Base-by-base conservation (phyloP, 2,888 invertebrate genomes). In the Brachyopa scutellaris region DNA sequence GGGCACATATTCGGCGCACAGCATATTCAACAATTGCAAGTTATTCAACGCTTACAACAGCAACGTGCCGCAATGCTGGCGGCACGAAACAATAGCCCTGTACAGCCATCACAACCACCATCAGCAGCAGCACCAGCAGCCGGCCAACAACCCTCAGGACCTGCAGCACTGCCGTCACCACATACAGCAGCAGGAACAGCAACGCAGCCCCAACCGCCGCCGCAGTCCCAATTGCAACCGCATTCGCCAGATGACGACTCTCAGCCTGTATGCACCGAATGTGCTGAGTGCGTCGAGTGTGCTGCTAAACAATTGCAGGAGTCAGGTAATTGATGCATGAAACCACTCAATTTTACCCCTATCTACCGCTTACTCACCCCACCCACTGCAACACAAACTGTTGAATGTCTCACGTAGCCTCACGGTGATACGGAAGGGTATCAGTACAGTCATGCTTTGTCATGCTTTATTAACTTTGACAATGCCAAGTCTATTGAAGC, bases 1-100 rank as follows among this genome's bases (percentile, higher is more conserved):
- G 92, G 92, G 85, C 93, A 93, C 82, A 93, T 93, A 84, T 93
- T 93, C 88, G 92, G 94, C 51, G 94, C 94, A 47, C 93, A 93
- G 88, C 93, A 93, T 88, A 89, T 92, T 84, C 92, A 92, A 86
- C 92, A 92, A 86, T 91, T 94, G 86, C 93, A 93, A 88, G 92
- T 94, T 85, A 91, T 94, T 88, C 93, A 93, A 84, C 91, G 93
- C 86, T 90, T 93, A 88, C 93, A 94, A 91, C 92, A 93, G 85
- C 92, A 93, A 88, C 90, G 93, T 7, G 89, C 91, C 83, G 90
- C 89, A 51, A 91, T 89, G 88, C 91, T 93, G 85, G 93, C 89
- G 67, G 90, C 89, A 29, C 87, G 90, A 42, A 90, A 87, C 76
- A 86, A 85, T 82, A 87, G 85, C 57, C 86, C 85, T 77, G 85